Base-by-base conservation (phyloP, 2,113 vertebrate species). In the Anoplopoma fimbria region DNA sequence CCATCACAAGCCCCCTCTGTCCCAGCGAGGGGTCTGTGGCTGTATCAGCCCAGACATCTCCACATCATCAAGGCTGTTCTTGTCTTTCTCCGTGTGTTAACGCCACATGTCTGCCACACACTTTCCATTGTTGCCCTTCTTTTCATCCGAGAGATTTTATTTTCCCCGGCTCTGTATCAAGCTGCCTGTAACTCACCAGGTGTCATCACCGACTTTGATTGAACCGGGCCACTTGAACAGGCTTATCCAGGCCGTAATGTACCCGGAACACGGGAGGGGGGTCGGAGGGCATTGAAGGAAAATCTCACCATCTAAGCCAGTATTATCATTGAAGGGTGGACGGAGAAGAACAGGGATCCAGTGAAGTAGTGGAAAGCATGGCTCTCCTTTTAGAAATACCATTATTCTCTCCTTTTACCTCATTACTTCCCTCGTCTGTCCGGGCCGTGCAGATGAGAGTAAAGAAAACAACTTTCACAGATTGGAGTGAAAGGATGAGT, bases 221-320 rank as follows among this genome's bases (percentile, higher is more conserved):
- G 78, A 79, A 57, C 78, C 69, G 27, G 31, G 72, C 74, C 83
- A 88, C 89, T 91, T 90, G 71, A 86, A 86, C 71, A 79, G 86
- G 87, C 86, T 94, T 91, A 93, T 92, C 86, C 75, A 36, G 71
- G 72, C 25, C 67, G 1, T 58, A 85, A 87, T 93, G 77, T 87
- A 87, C 83, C 82, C 81, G 62, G 5, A 58, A 61, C 84, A 12
- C 58, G 23, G 70, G 75, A 47, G 76, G 89, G 51, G 71, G 82
- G 68, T 60, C 5, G 1, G 49, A 17, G 67, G 77, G 49, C 40
- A 42, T 38, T 79, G 68, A 75, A 60, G 77, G 88, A 79, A 83
- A 91, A 65, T 4, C 0, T 74, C 87, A 84, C 61, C 55, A 75
- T 90, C 49, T 77, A 83, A 88, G 74, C 51, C 57, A 49, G 40